Conservation (phyloP, 1,140 invertebrate genomes). For the Drosophila tristis region DNA sequence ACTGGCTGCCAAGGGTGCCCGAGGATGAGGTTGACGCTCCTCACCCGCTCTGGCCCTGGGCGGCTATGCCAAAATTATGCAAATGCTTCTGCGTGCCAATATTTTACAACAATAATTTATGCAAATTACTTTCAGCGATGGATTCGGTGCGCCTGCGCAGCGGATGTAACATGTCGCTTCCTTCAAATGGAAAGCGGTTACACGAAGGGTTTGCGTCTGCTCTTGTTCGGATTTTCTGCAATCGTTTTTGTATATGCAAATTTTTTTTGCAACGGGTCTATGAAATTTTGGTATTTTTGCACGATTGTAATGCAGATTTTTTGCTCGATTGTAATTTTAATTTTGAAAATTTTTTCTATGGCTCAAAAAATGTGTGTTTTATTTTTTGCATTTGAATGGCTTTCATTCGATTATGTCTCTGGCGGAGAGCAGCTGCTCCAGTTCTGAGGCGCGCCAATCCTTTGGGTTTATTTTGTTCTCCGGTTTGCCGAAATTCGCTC, state of each 20-base stretch:
- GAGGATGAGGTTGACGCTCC: conserved; percentile 32
- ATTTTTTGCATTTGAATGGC: conserved; percentile 77
- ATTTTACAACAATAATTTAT: conserved; percentile 80
- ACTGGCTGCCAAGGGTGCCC: conserved; percentile 50
- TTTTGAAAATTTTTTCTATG: conserved; percentile 48
- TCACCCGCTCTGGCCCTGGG: conserved; percentile 33
- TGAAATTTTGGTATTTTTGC: conserved; percentile 65
- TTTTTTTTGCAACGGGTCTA: conserved; percentile 45
- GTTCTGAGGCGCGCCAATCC: conserved; percentile 40
- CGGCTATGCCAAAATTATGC: conserved; percentile 72
- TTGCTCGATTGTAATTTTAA: conserved; percentile 76
- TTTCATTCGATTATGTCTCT: conserved; percentile 58
- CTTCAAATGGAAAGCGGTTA: conserved; percentile 31
- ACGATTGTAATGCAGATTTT: conserved; percentile 81
- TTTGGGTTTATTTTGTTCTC: conserved; percentile 20
- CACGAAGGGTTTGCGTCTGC: conserved; percentile 56
- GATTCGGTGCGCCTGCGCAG: conserved; percentile 53
- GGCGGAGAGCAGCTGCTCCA: conserved; percentile 53
- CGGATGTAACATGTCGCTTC: conserved; percentile 69
- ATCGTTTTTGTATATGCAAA: conserved; percentile 69
- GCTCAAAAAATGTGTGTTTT: conserved; percentile 53
- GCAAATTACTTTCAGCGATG: conserved; percentile 61
- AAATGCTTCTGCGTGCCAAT: conserved; percentile 66
- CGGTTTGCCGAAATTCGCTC: conserved; percentile 15
- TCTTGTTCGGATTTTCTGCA: conserved; percentile 59